A percentile compares a stretch with the other conserved stretches of the same genome.
Evolutionary conservation across 2,888 invertebrate species (phyloP).

Genomic region (Atrina japonica): DNA sequence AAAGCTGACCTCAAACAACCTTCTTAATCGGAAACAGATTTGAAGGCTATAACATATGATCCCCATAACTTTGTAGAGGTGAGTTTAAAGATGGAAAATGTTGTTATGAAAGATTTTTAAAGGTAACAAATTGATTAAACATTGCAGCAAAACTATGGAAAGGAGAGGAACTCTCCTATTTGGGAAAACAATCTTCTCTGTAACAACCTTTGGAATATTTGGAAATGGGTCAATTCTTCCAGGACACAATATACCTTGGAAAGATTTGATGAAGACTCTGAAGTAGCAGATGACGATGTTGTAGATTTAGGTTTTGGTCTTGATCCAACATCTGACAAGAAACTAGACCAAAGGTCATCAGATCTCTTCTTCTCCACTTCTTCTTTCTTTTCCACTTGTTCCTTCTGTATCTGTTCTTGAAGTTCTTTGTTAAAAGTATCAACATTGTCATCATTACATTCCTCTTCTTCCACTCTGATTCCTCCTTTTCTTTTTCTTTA

Average conservation of each 20-base stretch:
- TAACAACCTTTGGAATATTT: neutral
- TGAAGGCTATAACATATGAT: too few relatives aligned
- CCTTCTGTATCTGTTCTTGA: slow-evolving; percentile 61
- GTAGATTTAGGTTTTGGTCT: slow-evolving; percentile 61
- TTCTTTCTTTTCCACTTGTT: slow-evolving; percentile 67
- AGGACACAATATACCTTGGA: slow-evolving; percentile 40
- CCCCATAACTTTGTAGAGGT: too few relatives aligned
- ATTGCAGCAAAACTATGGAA: too few relatives aligned
- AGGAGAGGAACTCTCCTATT: too few relatives aligned
- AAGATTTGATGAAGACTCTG: slow-evolving; percentile 29
- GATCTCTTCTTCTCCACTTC: slow-evolving; percentile 76
- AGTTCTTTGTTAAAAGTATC: slow-evolving; percentile 57
- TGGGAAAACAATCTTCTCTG: neutral
- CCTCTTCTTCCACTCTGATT: slow-evolving; percentile 55
- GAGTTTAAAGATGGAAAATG: too few relatives aligned
- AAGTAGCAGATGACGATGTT: slow-evolving; percentile 10
- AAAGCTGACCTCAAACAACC: too few relatives aligned
- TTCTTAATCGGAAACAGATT: too few relatives aligned
- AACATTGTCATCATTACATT: slow-evolving; percentile 36
- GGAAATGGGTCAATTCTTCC: too few relatives aligned
- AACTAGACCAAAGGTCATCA: slow-evolving; percentile 79
- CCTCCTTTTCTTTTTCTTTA: slow-evolving; percentile 71
- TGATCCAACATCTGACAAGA: slow-evolving; percentile 77
- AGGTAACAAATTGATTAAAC: too few relatives aligned
- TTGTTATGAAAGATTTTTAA: too few relatives aligned